Percentiles rank a stretch among this genome's conserved stretches.
Evolutionary conservation across 2,113 vertebrate genomes (phyloP).

Genomic region (Platysternon megacephalum): DNA sequence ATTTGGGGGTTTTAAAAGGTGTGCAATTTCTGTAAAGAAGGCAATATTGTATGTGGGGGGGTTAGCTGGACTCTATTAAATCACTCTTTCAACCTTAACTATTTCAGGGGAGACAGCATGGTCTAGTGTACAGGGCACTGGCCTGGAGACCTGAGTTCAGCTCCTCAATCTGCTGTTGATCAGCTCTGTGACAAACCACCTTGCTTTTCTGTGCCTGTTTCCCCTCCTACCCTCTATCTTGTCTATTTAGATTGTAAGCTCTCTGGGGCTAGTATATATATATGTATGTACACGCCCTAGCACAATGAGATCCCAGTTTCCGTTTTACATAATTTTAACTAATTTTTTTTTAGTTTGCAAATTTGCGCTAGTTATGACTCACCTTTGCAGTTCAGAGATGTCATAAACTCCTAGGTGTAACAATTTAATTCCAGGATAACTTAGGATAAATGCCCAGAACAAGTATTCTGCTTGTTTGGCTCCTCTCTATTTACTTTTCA

Average conservation of each 20-base stretch:
- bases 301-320: not conserved
- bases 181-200: not conserved
- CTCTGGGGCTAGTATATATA: not conserved
- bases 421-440: not conserved
- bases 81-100: not conserved
- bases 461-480: not conserved
- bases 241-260: not conserved
- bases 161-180: no score
- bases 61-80: not conserved
- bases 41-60: not conserved
- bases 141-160: not conserved
- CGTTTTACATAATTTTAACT: not conserved
- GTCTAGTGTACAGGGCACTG: not conserved
- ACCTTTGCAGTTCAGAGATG: not conserved
- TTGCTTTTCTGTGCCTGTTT: not conserved
- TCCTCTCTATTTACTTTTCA: not conserved
- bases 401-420: not conserved
- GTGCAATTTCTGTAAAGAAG: not conserved
- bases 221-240: not conserved
- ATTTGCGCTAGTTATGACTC: not conserved
- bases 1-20: not conserved
- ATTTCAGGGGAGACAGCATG: not conserved
- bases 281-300: not conserved
- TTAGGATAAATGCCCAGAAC: not conserved
- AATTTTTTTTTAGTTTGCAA: not conserved